Base-by-base conservation (phyloP, 1,140 invertebrate genomes). In the Sitobion miscanthi region DNA sequence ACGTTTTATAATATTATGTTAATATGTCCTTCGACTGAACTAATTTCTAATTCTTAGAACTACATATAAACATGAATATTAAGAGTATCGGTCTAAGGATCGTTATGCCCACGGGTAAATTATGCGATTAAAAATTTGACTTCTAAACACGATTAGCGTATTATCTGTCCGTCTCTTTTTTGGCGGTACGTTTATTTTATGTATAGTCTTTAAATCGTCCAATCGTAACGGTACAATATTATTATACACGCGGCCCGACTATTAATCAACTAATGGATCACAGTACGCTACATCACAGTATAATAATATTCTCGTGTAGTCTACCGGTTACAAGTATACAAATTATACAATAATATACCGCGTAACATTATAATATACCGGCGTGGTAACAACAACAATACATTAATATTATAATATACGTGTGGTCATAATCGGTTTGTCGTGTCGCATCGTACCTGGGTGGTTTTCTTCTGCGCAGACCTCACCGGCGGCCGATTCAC, bases 401-500 rank as follows among this genome's bases (percentile, higher is more conserved):
- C 8, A 45, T 45, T 42, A 83, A 42, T 23, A 89, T 23, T 9
- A 83, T 83, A 83, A 83, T 83, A 83, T 8, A 21, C 17, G 82
- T 85, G 42, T 85, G 3, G 42, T 5, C 83, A 49, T 77, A 77
- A 77, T n/a, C n/a, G 62, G 38, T 42, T 42, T 25, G 38, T 42
- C 23, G 83, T 85, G 83, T 38, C 83, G 35, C 25, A 45, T 45
- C 83, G 42, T 90, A 95, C 95, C 93, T 94, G 94, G 20, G 94
- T 94, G 9, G 94, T 94, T 94, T 95, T 95, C 94, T 95, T 95
- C 77, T 94, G 94, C 57, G 94, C 94, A 20, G 94, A 94, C 42
- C 94, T 94, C n/a, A 97, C 96, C 23, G 97, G 95, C 20, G 98
- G 97, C 94, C 98, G 96, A 95, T 97, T 98, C 94, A 97, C 96